Base-by-base conservation (phyloP, 1,140 invertebrate species). In the Drosophila virilis region DNA sequence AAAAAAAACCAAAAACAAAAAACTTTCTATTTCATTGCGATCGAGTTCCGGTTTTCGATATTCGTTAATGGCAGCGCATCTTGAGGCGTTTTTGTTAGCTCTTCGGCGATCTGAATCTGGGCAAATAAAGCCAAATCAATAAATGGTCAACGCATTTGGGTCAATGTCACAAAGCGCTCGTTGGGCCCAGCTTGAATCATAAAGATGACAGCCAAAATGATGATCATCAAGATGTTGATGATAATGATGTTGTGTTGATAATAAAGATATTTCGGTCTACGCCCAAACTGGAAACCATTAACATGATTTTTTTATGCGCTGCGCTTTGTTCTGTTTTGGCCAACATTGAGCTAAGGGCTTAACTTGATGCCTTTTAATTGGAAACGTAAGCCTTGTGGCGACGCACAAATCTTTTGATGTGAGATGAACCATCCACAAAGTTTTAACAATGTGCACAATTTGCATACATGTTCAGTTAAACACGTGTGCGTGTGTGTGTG, bases 1-100 rank as follows among this genome's bases (percentile, higher is more conserved):
- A 59, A 86, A 88, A 86, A n/a, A n/a, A n/a, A n/a, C n/a, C n/a
- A n/a, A n/a, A 57, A 51, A 70, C 58, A 28, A 57, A 59, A 86
- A 88, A 86, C 83, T 86, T 86, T 86, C 79, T 86, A 88, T 86
- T 88, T 86, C 69, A 83, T 74, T 83, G 65, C 52, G 61, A 60
- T 62, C 54, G 68, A 55, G 76, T 86, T 89, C 83, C 84, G 84
- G 83, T 88, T 86, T 82, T 57, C n/a, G 17, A 17, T 59, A 59
- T n/a, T 71, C 57, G 40, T 80, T 62, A 71, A 74, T 67, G 74
- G 46, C 46, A 42, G 66, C 67, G 35, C 50, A 43, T 32, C 38
- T 59, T 45, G 10, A 33, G 22, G 38, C 22, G 42, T 58, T 6
- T 45, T 33, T 57, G 48, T 40, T 38, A 35, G 35, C 38, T 62